Percentiles rank a stretch among this genome's conserved stretches.
These are phyloP conservation scores for Euzophera pinguis DNA, from an alignment of 2,888 invertebrate genomes.

Conservation along the genomic window DNA sequence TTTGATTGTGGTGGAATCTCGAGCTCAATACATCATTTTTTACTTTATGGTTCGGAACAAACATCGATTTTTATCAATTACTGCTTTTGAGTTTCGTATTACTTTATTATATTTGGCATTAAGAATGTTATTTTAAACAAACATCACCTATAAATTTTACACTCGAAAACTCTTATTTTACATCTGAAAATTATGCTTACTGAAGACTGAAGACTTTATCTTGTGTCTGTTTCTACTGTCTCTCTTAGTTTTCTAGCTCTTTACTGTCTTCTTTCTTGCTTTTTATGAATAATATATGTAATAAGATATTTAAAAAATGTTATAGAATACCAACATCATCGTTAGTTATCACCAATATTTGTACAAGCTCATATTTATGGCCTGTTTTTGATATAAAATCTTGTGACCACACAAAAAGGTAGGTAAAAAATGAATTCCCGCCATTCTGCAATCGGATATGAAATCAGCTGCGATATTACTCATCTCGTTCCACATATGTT, in stretches of 20 bases:
- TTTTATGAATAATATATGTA: too few relatives aligned
- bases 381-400: slow-evolving; percentile 49
- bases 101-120: not conserved
- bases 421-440: slow-evolving; percentile 45
- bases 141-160: too few relatives aligned
- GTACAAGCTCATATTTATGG: slow-evolving; percentile 31
- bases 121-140: too few relatives aligned
- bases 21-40: not conserved
- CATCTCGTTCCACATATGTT: slow-evolving; percentile 20
- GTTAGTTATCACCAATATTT: slow-evolving; percentile 31
- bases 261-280: too few relatives aligned
- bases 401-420: slow-evolving; percentile 42
- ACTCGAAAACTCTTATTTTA: too few relatives aligned
- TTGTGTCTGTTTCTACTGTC: too few relatives aligned
- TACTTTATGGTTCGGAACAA: not conserved
- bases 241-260: too few relatives aligned
- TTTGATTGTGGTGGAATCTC: slow-evolving; percentile 13
- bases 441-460: slow-evolving; percentile 47
- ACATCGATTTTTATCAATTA: slow-evolving; percentile 2
- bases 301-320: too few relatives aligned
- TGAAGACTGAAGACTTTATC: too few relatives aligned
- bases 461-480: slow-evolving; percentile 21
- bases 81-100: not conserved
- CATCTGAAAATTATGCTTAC: too few relatives aligned
- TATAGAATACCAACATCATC: too few relatives aligned